Percentiles rank a stretch among this genome's conserved stretches.
phyloP scores from a whole-genome alignment of 2,113 vertebrate species.

The Oxygymnocypris stewartii region DNA sequence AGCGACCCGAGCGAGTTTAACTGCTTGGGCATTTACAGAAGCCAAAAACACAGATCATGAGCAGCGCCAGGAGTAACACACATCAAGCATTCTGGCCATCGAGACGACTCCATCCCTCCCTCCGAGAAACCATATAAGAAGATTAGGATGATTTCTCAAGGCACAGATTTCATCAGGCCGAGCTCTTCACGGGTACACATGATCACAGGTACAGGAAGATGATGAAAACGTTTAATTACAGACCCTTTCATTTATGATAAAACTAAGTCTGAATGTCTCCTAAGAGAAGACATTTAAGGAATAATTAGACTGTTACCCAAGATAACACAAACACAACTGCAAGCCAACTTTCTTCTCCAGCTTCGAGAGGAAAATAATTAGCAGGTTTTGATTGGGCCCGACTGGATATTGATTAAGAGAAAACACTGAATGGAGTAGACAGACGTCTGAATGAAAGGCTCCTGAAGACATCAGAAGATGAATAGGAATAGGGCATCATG shows the following conservation, averaged over 20 bases:
- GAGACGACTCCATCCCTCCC: slow-evolving; percentile 3
- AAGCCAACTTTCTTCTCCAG: neutral
- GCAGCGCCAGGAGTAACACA: slow-evolving; percentile 4
- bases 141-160: slow-evolving; percentile 33
- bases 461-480: neutral
- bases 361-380: neutral
- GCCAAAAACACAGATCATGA: slow-evolving; percentile 24
- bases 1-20: neutral
- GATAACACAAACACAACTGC: slow-evolving; percentile 19
- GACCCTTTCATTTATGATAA: neutral
- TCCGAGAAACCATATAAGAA: slow-evolving; percentile 4
- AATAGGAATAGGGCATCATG: neutral
- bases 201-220: slow-evolving; percentile 4
- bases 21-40: neutral
- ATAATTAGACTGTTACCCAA: slow-evolving; percentile 26
- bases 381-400: slow-evolving; percentile 20
- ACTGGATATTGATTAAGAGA: slow-evolving; percentile 6
- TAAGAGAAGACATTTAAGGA: slow-evolving; percentile 16
- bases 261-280: slow-evolving; percentile 25
- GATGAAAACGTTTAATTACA: slow-evolving; percentile 19
- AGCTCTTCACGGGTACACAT: slow-evolving; percentile 28
- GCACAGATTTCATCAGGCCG: slow-evolving; percentile 13
- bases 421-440: too few species aligned
- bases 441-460: too few species aligned
- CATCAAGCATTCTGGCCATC: neutral